phyloP scores from a whole-genome alignment of 2,888 invertebrate species.

The Trichogramma dendrolimi region DNA sequence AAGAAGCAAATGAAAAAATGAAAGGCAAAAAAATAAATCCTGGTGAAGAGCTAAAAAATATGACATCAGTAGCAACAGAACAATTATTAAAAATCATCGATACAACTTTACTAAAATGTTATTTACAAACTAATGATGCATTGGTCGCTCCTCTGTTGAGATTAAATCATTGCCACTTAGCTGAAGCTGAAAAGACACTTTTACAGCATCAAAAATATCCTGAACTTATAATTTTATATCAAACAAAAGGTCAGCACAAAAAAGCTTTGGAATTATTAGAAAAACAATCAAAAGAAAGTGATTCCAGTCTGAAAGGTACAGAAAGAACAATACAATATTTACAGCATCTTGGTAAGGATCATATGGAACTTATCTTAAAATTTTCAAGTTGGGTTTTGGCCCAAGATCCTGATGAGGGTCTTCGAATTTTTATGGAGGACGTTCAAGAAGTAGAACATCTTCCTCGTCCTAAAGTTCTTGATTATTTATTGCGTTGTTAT shows the following conservation, averaged over 20 bases:
- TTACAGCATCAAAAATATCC: conserved; percentile 82
- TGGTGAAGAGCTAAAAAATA: conserved; percentile 48
- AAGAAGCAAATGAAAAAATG: conserved; percentile 36
- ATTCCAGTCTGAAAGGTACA: conserved; percentile 74
- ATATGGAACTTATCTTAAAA: conserved; percentile 85
- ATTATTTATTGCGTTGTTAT: conserved; percentile 80
- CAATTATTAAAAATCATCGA: conserved; percentile 88
- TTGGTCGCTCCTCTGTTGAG: conserved; percentile 86
- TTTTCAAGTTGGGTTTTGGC: conserved; percentile 90
- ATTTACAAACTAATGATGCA: conserved; percentile 94
- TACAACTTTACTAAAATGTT: conserved; percentile 94
- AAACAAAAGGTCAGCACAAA: conserved; percentile 87
- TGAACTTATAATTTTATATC: conserved; percentile 92
- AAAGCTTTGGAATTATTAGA: conserved; percentile 85
- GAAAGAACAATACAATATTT: conserved; percentile 86
- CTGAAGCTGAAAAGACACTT: conserved; percentile 87
- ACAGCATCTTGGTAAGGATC: conserved; percentile 74
- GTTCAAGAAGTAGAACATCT: conserved; percentile 77
- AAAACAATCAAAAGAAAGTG: conserved; percentile 69
- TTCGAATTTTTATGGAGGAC: conserved; percentile 61
- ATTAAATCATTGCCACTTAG: conserved; percentile 86
- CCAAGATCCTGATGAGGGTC: conserved; percentile 81
- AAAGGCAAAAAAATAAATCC: conserved; percentile 37
- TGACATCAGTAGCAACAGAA: conserved; percentile 55
- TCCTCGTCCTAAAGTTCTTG: conserved; percentile 82